phyloP scores from a whole-genome alignment of 1,140 invertebrate species.

The Temnothorax longispinosus region DNA sequence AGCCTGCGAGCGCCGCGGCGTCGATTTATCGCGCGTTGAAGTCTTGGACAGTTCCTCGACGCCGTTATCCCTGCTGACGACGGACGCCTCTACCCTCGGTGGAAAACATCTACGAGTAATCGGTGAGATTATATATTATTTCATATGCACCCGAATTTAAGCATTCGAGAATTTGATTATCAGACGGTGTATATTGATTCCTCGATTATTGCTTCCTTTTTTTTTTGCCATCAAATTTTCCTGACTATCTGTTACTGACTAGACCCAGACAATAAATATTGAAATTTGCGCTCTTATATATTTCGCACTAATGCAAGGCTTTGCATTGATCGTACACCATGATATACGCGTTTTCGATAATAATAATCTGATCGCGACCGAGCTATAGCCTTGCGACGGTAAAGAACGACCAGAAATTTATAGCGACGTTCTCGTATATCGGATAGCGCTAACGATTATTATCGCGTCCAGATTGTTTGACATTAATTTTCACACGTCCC shows the following conservation, averaged over 20 bases:
- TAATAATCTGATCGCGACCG: not conserved
- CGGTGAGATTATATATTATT: slow-evolving; percentile 83
- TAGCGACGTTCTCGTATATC: not conserved
- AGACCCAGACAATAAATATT: not conserved
- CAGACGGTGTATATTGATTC: not conserved
- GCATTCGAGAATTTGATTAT: not conserved
- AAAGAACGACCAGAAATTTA: not conserved
- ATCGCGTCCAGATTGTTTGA: not conserved
- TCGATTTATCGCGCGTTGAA: slow-evolving; percentile 88
- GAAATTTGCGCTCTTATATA: not conserved
- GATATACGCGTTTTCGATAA: not conserved
- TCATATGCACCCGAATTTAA: not conserved
- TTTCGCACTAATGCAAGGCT: not conserved
- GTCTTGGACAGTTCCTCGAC: slow-evolving; percentile 89
- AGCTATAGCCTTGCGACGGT: not conserved
- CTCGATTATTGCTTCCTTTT: slow-evolving; percentile 25
- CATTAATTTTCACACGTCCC: not conserved
- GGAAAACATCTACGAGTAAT: slow-evolving; percentile 90
- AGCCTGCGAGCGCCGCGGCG: slow-evolving; percentile 87
- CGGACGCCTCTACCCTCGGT: slow-evolving; percentile 89
- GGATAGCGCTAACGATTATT: not conserved
- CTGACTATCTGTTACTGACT: not conserved
- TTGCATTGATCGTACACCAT: not conserved
- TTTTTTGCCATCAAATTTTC: not conserved
- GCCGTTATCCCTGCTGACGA: slow-evolving; percentile 87